These are phyloP conservation scores for Danionella cerebrum DNA, from an alignment of 2,113 vertebrate genomes.

Conservation along the genomic window DNA sequence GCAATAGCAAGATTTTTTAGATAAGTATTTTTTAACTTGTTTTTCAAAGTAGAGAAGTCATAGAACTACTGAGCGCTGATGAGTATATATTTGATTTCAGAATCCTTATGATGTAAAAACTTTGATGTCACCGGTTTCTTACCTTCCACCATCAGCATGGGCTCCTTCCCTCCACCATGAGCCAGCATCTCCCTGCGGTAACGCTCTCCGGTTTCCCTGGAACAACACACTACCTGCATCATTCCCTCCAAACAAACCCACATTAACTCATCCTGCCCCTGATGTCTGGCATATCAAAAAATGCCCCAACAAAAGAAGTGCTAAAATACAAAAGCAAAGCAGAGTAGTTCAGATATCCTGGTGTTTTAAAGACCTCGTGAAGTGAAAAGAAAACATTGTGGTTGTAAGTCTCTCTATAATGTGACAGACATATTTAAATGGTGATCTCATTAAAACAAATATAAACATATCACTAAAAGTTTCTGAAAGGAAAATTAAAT, in stretches of 20 bases:
- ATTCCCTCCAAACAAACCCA: constrained; percentile 1
- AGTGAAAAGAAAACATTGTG: not conserved
- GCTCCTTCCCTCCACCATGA: constrained; percentile 87
- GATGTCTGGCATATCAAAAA: not conserved
- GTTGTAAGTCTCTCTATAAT: not conserved
- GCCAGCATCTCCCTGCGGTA: constrained; percentile 92
- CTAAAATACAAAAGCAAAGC: not conserved
- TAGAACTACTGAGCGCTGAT: too few species aligned
- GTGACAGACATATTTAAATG: too few species aligned
- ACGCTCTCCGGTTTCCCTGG: constrained; percentile 86
- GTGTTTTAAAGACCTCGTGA: not conserved
- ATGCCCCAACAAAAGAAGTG: constrained; percentile 6
- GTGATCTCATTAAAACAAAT: too few species aligned
- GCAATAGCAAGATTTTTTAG: too few species aligned
- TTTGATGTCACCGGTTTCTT: too few species aligned
- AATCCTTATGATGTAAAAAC: too few species aligned
- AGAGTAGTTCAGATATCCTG: not conserved
- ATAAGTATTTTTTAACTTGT: too few species aligned
- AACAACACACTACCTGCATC: constrained; percentile 24
- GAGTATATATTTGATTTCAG: too few species aligned
- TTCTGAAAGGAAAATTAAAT: too few species aligned
- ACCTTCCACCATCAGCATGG: constrained; percentile 94
- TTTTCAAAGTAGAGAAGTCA: too few species aligned
- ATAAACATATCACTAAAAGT: too few species aligned
- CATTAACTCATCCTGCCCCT: not conserved